These are phyloP conservation scores for Leucoraja erinaceus DNA, from an alignment of 2,113 vertebrate species.

Conservation along the genomic window DNA sequence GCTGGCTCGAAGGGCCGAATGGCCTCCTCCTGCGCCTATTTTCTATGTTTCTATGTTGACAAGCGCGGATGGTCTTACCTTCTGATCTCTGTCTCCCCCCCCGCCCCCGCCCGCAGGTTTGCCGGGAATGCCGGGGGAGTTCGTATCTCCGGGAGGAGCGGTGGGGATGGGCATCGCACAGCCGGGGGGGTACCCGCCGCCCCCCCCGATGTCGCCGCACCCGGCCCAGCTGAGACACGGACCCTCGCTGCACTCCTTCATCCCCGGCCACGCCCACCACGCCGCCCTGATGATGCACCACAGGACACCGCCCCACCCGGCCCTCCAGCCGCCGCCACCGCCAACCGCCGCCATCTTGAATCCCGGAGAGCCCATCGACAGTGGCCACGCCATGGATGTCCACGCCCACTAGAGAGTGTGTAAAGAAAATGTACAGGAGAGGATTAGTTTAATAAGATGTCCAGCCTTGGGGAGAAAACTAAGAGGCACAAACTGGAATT, in stretches of 20 bases:
- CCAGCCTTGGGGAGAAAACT: constrained; percentile 40
- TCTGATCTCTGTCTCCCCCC: too few relatives aligned
- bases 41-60: too few relatives aligned
- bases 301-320: constrained; percentile 39
- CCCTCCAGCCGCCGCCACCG: constrained; percentile 24
- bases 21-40: too few relatives aligned
- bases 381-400: constrained; percentile 62
- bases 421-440: constrained; percentile 36
- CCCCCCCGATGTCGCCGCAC: constrained; percentile 52
- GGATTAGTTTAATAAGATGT: constrained; percentile 61
- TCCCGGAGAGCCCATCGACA: constrained; percentile 55
- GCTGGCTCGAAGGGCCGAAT: too few relatives aligned
- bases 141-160: constrained; percentile 48
- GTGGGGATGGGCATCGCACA: constrained; percentile 53
- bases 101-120: constrained; percentile 54
- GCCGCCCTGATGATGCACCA: constrained; percentile 41
- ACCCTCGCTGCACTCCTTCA: constrained; percentile 40
- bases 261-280: constrained; percentile 43
- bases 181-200: constrained; percentile 59
- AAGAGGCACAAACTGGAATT: constrained; percentile 80
- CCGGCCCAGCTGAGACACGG: constrained; percentile 47
- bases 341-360: constrained; percentile 31
- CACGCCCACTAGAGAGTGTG: constrained; percentile 61
- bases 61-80: too few relatives aligned
- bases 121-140: constrained; percentile 64